phyloP scores from a whole-genome alignment of 2,113 vertebrate genomes.

The Macaca fascicularis region T2T-MFA8v1.1 NC_088386.1:49299501-49300000 shows the following conservation, averaged over 20 bases:
- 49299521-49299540: neutral
- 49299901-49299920: neutral
- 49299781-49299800: neutral
- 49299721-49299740: neutral
- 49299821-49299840: neutral
- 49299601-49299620: neutral
- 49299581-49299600: neutral
- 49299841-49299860: neutral
- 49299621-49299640: neutral
- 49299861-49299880: neutral
- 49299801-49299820: neutral
- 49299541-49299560: neutral
- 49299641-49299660: neutral
- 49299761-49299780: neutral
- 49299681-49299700: neutral
- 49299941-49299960: neutral
- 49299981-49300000: neutral
- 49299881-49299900: neutral
- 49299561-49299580: neutral
- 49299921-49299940: neutral
- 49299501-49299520: neutral
- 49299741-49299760: neutral
- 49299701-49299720: neutral
- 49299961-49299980: neutral
- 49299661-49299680: neutral